phyloP scores from a whole-genome alignment of 2,888 invertebrate genomes.

The Apantesis nais region DNA sequence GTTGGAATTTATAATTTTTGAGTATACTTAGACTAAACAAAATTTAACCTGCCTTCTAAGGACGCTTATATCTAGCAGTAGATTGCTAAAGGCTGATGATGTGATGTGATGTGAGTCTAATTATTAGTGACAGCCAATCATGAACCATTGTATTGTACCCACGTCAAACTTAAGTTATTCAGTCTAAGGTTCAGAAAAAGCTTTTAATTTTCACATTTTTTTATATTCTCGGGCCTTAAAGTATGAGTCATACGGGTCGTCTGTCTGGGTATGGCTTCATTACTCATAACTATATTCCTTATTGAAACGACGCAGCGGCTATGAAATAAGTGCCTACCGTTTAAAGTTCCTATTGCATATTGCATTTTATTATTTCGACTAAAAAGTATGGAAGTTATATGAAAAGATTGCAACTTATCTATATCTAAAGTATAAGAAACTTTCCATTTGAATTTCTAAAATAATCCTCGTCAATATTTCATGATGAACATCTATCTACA shows the following conservation, averaged over 20 bases:
- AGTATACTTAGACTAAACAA: too few species aligned
- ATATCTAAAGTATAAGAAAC: not conserved
- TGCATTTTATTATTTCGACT: not conserved
- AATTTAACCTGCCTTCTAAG: too few species aligned
- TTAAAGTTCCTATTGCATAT: not conserved
- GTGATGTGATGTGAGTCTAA: too few species aligned
- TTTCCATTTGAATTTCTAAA: not conserved
- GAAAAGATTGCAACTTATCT: not conserved
- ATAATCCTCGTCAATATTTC: not conserved
- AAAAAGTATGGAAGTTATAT: not conserved
- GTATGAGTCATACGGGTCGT: constrained; percentile 51
- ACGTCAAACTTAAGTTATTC: constrained; percentile 15
- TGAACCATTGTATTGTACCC: not conserved
- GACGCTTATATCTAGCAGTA: too few species aligned
- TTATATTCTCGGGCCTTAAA: constrained; percentile 32
- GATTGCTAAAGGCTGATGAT: too few species aligned
- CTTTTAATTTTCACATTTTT: constrained; percentile 41
- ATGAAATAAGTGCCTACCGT: not conserved
- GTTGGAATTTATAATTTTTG: not conserved
- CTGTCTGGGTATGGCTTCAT: constrained; percentile 49
- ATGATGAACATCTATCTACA: not conserved
- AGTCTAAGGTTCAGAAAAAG: constrained; percentile 28
- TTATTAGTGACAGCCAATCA: not conserved
- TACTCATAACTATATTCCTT: constrained; percentile 52
- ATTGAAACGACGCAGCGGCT: not conserved